Conservation (phyloP, 2,797 vertebrate genomes). For the Paedocypris micromegethes region DNA sequence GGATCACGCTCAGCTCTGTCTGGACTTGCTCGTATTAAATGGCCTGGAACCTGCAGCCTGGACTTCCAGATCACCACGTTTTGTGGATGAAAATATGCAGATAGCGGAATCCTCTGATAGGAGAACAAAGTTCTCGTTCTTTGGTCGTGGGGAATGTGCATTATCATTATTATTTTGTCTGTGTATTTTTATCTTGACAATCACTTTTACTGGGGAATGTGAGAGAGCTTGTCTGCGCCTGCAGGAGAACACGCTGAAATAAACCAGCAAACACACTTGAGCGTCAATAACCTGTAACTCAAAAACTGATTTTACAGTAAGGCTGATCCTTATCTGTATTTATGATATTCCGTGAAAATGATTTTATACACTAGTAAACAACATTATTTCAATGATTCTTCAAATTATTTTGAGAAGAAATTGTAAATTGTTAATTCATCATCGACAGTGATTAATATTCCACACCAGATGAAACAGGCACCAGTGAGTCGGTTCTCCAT, state of each 20-base stretch:
- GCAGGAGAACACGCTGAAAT: conserved; percentile 67
- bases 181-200: conserved; percentile 67
- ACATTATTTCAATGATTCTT: too few relatives aligned
- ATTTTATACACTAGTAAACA: too few relatives aligned
- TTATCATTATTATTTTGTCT: conserved; percentile 73
- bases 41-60: conserved; percentile 24
- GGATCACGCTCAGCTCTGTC: conserved; percentile 10
- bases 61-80: conserved; percentile 29
- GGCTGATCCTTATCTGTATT: too few relatives aligned
- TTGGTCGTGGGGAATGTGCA: conserved; percentile 51
- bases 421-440: too few relatives aligned
- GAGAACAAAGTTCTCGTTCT: conserved; percentile 57
- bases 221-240: conserved; percentile 64
- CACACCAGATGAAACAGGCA: too few relatives aligned
- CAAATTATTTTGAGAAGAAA: too few relatives aligned
- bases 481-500: too few relatives aligned
- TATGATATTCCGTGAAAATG: too few relatives aligned
- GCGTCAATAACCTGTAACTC: conserved; percentile 59
- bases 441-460: too few relatives aligned
- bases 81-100: conserved; percentile 46
- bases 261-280: conserved; percentile 55
- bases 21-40: conserved; percentile 44
- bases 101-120: conserved; percentile 59
- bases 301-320: conserved; percentile 59
- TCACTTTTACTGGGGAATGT: conserved; percentile 70